phyloP scores from a whole-genome alignment of 1,140 invertebrate genomes.

The Drosophila pandora region DNA sequence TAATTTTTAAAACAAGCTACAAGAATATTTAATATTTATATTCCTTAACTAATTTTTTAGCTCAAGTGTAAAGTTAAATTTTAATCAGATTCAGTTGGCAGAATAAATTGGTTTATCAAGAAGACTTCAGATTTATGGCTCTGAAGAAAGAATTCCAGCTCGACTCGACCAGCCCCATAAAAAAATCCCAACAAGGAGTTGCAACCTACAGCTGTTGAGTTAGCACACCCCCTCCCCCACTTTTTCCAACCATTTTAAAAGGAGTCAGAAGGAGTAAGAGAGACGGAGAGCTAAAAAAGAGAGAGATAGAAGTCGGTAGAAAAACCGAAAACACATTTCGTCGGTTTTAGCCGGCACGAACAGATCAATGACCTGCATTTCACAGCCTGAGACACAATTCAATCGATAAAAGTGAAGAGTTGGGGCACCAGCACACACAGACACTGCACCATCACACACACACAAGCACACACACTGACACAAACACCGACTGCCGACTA shows the following conservation, averaged over 20 bases:
- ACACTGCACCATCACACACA: constrained; percentile 48
- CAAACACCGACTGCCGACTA: constrained; percentile 7
- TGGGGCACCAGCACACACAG: constrained; percentile 71
- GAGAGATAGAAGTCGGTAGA: constrained; percentile 1
- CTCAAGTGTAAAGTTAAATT: constrained; percentile 1
- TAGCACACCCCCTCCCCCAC: not conserved
- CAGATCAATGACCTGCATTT: constrained; percentile 82
- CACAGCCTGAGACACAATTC: constrained; percentile 79
- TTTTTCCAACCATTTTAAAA: not conserved
- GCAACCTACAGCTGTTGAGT: constrained; percentile 25
- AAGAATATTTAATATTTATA: no score
- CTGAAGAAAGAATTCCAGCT: constrained; percentile 13
- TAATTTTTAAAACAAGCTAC: no score
- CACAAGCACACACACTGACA: constrained; percentile 37
- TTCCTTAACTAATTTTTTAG: not conserved
- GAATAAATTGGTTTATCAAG: constrained; percentile 27
- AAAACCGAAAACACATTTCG: constrained; percentile 57
- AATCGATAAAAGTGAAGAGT: constrained; percentile 82
- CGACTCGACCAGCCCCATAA: not conserved
- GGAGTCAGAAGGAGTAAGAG: not conserved
- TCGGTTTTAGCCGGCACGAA: constrained; percentile 60
- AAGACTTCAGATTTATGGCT: constrained; percentile 27
- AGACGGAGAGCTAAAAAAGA: not conserved
- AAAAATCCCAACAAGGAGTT: constrained; percentile 14
- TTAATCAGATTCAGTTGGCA: constrained; percentile 12